These are phyloP conservation scores for Endotricha flammealis DNA, from an alignment of 2,888 invertebrate genomes.

Conservation along the genomic window DNA sequence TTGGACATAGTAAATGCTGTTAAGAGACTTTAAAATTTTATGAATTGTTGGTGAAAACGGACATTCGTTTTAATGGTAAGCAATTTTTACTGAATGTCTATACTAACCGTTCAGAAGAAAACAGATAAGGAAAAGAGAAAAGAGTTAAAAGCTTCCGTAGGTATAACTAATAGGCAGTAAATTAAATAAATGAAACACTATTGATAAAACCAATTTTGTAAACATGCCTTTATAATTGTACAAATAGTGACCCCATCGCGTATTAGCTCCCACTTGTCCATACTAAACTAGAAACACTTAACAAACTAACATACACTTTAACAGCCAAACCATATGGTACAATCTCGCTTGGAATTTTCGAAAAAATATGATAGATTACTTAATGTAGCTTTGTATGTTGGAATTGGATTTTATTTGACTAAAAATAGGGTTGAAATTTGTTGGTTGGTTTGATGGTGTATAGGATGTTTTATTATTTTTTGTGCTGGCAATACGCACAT, in stretches of 20 bases:
- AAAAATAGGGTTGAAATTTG: slow-evolving; percentile 10
- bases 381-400: not conserved
- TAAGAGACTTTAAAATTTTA: too few relatives aligned
- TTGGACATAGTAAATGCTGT: too few relatives aligned
- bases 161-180: slow-evolving; percentile 57
- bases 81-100: too few relatives aligned
- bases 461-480: slow-evolving; percentile 24
- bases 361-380: too few relatives aligned
- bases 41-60: too few relatives aligned
- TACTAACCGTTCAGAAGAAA: too few relatives aligned
- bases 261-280: slow-evolving; percentile 44
- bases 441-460: not conserved
- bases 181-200: slow-evolving; percentile 70
- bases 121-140: too few relatives aligned
- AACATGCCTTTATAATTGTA: slow-evolving; percentile 59
- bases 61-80: too few relatives aligned
- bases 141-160: too few relatives aligned
- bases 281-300: not conserved
- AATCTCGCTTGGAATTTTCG: too few relatives aligned
- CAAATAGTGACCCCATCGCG: slow-evolving; percentile 57
- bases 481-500: slow-evolving; percentile 45
- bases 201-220: slow-evolving; percentile 66
- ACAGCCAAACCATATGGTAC: too few relatives aligned
- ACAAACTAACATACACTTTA: too few relatives aligned
- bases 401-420: slow-evolving; percentile 18